Base-by-base conservation (phyloP, 2,113 vertebrate genomes). In the Hippolais icterina region DNA sequence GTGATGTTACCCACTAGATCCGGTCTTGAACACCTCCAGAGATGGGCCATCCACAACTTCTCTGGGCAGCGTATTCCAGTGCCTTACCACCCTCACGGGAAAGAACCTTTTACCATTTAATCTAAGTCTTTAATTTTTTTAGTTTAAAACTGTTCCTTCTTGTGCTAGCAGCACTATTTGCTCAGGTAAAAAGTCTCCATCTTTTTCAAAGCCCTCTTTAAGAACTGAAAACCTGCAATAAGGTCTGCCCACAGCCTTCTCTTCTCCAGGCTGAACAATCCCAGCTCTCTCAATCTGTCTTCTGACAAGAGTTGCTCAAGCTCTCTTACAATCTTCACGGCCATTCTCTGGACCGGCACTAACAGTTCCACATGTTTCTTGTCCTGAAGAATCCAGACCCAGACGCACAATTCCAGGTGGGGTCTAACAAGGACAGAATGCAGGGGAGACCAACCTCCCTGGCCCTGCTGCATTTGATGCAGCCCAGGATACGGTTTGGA, bases 401-500 rank as follows among this genome's bases (percentile, higher is more conserved):
- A 1, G 21, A 57, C 1, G 2, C 44, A 27, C 7, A 37, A 15
- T 52, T 44, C 21, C 15, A 17, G 19, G 15, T 28, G 12, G 23
- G 31, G 15, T 59, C 60, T 46, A 41, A 23, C 22, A 63, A 35
- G 35, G 22, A 65, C 33, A 24, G 50, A 37, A 52, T 1, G 28
- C n/a, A 65, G 12, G 22, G 6, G 10, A 74, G 19, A 28, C 19
- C 21, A 72, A 57, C 3, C 33, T 27, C 27, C 10, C 33, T 24
- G 33, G n/a, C 53, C 33, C 23, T 14, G 44, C 44, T 52, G 28
- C 0, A 0, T 20, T 59, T 44, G 68, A 59, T 24, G 52, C 22
- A 44, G 76, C 4, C 22, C 59, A 74, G 23, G 23, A 52, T 28
- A 65, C 0, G 0, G 15, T 0, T 0, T 47, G 15, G 31, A 49